Evolutionary conservation across 2,113 vertebrate genomes (phyloP).

Genomic region (Lepisosteus oculatus): DNA sequence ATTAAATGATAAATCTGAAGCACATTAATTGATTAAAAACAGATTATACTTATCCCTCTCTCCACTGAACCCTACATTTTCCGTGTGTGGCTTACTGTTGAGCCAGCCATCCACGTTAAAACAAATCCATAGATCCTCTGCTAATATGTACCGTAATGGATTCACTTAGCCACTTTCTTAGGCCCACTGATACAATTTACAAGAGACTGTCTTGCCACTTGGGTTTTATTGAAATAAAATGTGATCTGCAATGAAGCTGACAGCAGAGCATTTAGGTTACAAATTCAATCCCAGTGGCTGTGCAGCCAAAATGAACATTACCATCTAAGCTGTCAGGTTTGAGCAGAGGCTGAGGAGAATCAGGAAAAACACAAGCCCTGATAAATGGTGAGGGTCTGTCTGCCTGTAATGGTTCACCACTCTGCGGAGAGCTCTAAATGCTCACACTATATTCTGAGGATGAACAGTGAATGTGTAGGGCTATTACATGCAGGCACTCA

Average conservation of each 20-base stretch:
- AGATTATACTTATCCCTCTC: too few species aligned
- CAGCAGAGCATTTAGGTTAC: conserved; percentile 48
- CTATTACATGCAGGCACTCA: neutral
- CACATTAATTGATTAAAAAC: too few species aligned
- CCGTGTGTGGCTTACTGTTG: too few species aligned
- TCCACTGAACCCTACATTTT: too few species aligned
- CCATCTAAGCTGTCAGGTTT: conserved; percentile 33
- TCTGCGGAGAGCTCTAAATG: neutral
- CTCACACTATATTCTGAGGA: neutral
- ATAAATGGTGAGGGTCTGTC: neutral
- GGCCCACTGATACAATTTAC: neutral
- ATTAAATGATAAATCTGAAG: too few species aligned
- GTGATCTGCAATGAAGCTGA: conserved; percentile 32
- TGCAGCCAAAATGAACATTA: conserved; percentile 33
- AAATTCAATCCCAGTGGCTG: conserved; percentile 36
- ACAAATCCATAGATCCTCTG: too few species aligned
- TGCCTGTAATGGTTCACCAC: conserved; percentile 4
- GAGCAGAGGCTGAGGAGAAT: neutral
- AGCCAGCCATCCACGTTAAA: too few species aligned
- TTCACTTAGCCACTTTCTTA: conserved; percentile 21
- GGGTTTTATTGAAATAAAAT: conserved; percentile 51
- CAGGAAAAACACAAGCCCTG: conserved; percentile 26
- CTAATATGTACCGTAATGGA: conserved; percentile 12
- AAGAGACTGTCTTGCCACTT: conserved; percentile 33
- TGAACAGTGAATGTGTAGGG: neutral